Conservation (phyloP, 2,888 invertebrate species). For the Drosophila mulleri region DNA sequence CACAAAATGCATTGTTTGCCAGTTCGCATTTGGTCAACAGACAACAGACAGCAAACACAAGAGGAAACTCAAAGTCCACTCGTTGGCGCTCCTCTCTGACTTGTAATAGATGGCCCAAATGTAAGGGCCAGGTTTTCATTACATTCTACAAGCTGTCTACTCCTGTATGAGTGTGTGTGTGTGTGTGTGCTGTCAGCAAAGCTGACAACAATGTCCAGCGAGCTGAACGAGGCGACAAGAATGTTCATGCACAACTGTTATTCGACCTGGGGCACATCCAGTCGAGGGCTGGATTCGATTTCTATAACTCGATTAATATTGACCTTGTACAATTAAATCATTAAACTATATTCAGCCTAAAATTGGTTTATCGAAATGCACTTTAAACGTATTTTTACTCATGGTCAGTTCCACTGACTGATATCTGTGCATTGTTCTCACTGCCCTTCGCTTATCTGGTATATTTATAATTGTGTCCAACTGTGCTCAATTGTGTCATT, state of each 20-base stretch:
- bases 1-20: conserved; percentile 43
- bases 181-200: conserved; percentile 30
- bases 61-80: conserved; percentile 8
- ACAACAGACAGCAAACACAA: not conserved
- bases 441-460: not conserved
- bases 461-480: conserved; percentile 9
- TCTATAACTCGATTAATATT: not conserved
- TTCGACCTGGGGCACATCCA: not conserved
- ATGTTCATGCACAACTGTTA: conserved; percentile 18
- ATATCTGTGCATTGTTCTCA: not conserved
- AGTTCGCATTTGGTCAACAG: conserved; percentile 36
- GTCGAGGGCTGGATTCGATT: not conserved
- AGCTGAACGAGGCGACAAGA: conserved; percentile 18
- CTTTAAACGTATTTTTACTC: not conserved
- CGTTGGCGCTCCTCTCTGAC: not conserved
- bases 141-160: conserved; percentile 16
- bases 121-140: conserved; percentile 23
- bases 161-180: conserved; percentile 8
- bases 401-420: conserved; percentile 1
- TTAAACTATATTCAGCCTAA: too few species aligned
- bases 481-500: conserved; percentile 2
- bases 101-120: conserved; percentile 33
- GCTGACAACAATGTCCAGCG: conserved; percentile 38
- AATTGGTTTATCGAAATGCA: not conserved
- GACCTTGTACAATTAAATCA: not conserved